These are phyloP conservation scores for Hippopotamyrus pictus DNA, from an alignment of 2,797 vertebrate species.

Conservation along the genomic window DNA sequence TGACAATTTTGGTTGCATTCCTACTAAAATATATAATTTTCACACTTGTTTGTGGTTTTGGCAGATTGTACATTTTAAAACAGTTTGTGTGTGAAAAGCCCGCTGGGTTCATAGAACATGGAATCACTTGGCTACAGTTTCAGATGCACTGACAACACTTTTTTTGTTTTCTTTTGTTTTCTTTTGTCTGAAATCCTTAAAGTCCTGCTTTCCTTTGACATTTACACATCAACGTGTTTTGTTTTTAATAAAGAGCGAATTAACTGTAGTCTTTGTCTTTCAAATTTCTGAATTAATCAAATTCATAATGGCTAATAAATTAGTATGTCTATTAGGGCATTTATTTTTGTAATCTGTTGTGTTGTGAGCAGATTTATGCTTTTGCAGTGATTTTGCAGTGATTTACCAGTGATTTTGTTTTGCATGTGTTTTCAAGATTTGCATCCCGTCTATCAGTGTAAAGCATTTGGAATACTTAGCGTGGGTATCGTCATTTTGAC, in stretches of 20 bases:
- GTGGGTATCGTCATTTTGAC: background rate
- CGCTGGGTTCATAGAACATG: background rate
- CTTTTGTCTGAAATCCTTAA: background rate
- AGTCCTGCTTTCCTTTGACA: background rate
- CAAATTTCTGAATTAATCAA: background rate
- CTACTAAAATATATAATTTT: background rate
- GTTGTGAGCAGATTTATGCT: background rate
- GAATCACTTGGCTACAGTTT: background rate
- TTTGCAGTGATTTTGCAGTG: no score
- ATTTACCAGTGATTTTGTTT: background rate
- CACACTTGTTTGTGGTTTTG: slow-evolving; percentile 12
- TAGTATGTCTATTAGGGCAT: background rate
- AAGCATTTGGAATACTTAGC: background rate
- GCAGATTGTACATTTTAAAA: background rate
- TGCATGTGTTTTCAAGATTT: background rate
- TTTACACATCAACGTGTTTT: background rate
- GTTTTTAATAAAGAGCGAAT: background rate
- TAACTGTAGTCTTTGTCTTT: background rate
- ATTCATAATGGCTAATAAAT: background rate
- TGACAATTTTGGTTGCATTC: background rate
- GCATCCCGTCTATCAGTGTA: background rate
- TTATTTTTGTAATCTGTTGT: background rate
- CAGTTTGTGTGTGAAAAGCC: background rate
- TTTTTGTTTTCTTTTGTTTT: background rate
- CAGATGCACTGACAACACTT: background rate